These are phyloP conservation scores for Drosophila meridionalis DNA, from an alignment of 2,888 invertebrate genomes.

Conservation along the genomic window DNA sequence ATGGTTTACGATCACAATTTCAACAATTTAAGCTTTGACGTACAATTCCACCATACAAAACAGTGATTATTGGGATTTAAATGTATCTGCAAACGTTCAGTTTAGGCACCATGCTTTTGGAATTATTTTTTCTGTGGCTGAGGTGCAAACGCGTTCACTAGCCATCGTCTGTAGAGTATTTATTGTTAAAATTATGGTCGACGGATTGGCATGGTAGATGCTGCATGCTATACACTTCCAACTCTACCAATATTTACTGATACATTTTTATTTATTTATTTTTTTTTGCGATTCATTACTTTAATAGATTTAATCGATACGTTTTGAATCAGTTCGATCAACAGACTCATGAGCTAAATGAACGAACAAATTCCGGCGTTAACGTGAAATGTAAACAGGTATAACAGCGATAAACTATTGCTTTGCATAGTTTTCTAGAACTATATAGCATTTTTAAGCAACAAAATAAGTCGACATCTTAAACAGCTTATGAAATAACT, in stretches of 20 bases:
- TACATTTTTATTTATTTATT: conserved; percentile 20
- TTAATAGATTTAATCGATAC: conserved; percentile 1
- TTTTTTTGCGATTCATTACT: neutral
- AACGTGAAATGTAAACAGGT: neutral
- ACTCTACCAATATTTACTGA: neutral
- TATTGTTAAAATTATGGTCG: neutral
- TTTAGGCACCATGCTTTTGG: conserved; percentile 15
- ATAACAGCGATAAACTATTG: neutral
- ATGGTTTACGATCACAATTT: conserved; percentile 22
- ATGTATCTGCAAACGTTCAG: conserved; percentile 5
- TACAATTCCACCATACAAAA: conserved; percentile 21
- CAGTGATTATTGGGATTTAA: conserved; percentile 7
- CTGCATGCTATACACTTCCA: neutral
- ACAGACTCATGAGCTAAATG: conserved; percentile 1
- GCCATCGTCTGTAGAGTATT: neutral
- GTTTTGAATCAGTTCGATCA: conserved; percentile 17
- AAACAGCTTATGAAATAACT: neutral
- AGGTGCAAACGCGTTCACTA: neutral
- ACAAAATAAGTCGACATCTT: neutral
- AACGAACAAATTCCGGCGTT: conserved; percentile 2
- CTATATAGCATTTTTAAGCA: neutral
- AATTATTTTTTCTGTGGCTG: neutral
- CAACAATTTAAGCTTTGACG: neutral
- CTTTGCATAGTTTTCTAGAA: no score
- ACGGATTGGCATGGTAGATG: neutral